Evolutionary conservation across 2,888 invertebrate genomes (phyloP), one percentile per base, ranked within the genome.

Genomic region (Galerucella pusilla): DNA sequence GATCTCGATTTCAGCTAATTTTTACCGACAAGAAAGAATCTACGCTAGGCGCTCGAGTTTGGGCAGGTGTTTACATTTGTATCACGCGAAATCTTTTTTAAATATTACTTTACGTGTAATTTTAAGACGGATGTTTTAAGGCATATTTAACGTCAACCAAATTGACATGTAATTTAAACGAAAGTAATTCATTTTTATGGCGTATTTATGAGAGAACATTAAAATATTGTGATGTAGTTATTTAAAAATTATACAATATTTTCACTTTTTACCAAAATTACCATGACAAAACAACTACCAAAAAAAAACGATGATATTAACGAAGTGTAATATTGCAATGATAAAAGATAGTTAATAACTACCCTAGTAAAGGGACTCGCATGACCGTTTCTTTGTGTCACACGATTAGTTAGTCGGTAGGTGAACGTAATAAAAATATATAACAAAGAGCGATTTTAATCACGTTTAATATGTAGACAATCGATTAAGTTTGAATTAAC

Each of bases 1-100:
- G 49, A 71, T 71, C 71, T 64, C 67, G 72, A 75, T 75, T 75
- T 71, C 46, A 66, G 65, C 69, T 73, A 73, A 75, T 77, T 75
- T 70, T 68, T 77, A 72, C 72, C 45, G 49, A 49, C 35, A 42
- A 42, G 45, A 72, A 71, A 72, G 66, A 60, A 72, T 72, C 72
- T 66, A 72, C 66, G 60, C 66, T 72, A 67, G 72, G 64, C 35
- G 72, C 66, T 60, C 45, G 72, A 14, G 14, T 46, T 25, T 60
- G 49, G 57, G 72, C 72, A 72, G 72, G 72, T 72, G 72, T 60
- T 14, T 45, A 20, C 64, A 60, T 57, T 57, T 10, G n/a, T 46
- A 60, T 52, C 72, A 72, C 72, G 72, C 72, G 28, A 72, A 65
- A 65, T n/a, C 46, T 66, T 71, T 64, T 65, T 72, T 72, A 9